phyloP scores from a whole-genome alignment of 2,797 vertebrate species.

The Spondyliosoma cantharus region DNA sequence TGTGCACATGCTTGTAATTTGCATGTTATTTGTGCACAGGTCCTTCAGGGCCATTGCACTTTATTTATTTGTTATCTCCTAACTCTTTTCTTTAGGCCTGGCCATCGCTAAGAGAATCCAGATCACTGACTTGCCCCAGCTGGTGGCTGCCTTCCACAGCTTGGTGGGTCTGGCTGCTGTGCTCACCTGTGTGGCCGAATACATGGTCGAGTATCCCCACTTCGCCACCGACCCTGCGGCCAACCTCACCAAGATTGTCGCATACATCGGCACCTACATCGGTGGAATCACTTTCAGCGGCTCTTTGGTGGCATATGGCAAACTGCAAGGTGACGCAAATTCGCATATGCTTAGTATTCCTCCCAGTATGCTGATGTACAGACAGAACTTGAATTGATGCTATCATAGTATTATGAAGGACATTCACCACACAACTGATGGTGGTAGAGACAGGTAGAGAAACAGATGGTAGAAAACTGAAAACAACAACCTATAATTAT shows the following conservation, averaged over 20 bases:
- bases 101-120: slow-evolving; percentile 88
- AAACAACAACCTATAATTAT: too few relatives aligned
- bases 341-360: not conserved
- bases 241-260: slow-evolving; percentile 83
- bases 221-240: slow-evolving; percentile 84
- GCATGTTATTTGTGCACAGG: slow-evolving; percentile 48
- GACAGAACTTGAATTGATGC: slow-evolving; percentile 1
- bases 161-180: slow-evolving; percentile 86
- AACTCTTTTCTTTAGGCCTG: slow-evolving; percentile 75
- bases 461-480: too few relatives aligned
- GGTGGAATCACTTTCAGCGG: slow-evolving; percentile 86
- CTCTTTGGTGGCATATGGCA: slow-evolving; percentile 84
- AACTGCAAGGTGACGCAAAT: slow-evolving; percentile 80
- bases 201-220: slow-evolving; percentile 86
- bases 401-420: not conserved
- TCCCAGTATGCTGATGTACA: not conserved
- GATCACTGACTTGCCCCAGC: slow-evolving; percentile 87
- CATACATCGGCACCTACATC: slow-evolving; percentile 84
- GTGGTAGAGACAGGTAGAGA: not conserved
- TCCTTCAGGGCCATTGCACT: slow-evolving; percentile 33
- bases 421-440: slow-evolving; percentile 5
- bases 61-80: slow-evolving; percentile 42
- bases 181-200: slow-evolving; percentile 83
- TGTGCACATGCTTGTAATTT: slow-evolving; percentile 65
- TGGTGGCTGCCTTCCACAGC: slow-evolving; percentile 90